Conservation (phyloP, 2,113 vertebrate genomes). For the Nycticebus coucang region DNA sequence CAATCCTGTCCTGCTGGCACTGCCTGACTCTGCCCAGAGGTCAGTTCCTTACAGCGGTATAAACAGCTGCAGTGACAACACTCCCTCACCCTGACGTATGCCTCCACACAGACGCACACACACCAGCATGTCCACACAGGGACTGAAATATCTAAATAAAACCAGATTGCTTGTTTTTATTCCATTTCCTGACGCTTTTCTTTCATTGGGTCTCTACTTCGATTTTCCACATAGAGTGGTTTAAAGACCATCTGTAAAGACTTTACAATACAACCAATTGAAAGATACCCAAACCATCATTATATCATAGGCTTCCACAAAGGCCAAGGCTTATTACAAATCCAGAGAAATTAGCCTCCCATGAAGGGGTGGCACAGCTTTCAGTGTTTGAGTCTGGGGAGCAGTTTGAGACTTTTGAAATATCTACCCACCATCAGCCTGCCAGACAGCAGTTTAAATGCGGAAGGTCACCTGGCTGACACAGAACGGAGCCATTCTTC, state of each 20-base stretch:
- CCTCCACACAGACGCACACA: fast-evolving
- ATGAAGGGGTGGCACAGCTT: too few species aligned
- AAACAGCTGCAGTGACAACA: background rate
- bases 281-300: background rate
- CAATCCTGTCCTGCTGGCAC: background rate
- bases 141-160: background rate
- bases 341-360: background rate
- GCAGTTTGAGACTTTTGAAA: background rate
- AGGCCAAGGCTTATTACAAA: background rate
- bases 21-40: background rate
- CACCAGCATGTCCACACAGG: background rate
- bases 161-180: background rate
- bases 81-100: too few species aligned
- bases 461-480: background rate
- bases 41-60: background rate
- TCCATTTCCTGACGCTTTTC: background rate
- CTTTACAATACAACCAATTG: background rate
- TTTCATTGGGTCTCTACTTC: background rate
- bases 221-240: too few species aligned
- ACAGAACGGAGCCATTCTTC: background rate
- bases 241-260: too few species aligned
- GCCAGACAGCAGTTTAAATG: background rate
- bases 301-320: background rate
- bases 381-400: background rate
- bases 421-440: background rate